Percentiles rank a stretch among this genome's conserved stretches.
phyloP scores from a whole-genome alignment of 2,797 vertebrate genomes.

The Miichthys miiuy region DNA sequence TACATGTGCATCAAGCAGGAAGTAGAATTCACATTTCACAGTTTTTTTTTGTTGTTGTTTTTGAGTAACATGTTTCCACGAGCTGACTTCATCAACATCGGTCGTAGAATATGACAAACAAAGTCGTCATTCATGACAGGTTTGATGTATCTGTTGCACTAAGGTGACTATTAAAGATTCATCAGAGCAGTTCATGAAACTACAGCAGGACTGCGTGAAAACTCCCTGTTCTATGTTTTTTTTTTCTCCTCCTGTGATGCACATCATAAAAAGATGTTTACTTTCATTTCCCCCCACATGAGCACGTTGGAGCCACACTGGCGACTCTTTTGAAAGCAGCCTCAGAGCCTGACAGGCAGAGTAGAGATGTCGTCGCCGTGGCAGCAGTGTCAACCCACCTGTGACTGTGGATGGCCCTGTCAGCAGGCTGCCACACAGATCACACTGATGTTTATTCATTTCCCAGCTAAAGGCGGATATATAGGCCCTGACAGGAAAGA shows the following conservation, averaged over 20 bases:
- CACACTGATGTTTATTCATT: conserved; percentile 59
- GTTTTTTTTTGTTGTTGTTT: too few species aligned
- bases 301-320: background rate
- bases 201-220: background rate
- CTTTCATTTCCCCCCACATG: background rate
- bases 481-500: conserved; percentile 15
- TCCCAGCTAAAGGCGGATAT: conserved; percentile 31
- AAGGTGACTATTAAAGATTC: too few species aligned
- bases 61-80: too few species aligned
- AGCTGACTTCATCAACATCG: too few species aligned
- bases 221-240: background rate
- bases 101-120: too few species aligned
- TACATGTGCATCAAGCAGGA: too few species aligned
- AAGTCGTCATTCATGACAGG: background rate
- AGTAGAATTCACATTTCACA: too few species aligned
- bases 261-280: conserved; percentile 21
- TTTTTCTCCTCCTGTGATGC: background rate
- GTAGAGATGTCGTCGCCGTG: conserved; percentile 29
- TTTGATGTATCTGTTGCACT: too few species aligned
- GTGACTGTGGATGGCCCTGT: conserved; percentile 46
- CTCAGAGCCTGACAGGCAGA: conserved; percentile 45
- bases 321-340: conserved; percentile 30
- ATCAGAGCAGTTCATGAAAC: too few species aligned
- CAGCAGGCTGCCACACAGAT: conserved; percentile 40
- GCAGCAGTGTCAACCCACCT: conserved; percentile 51